Evolutionary conservation across 2,888 invertebrate species (phyloP).

Genomic region (Theretra japonica): DNA sequence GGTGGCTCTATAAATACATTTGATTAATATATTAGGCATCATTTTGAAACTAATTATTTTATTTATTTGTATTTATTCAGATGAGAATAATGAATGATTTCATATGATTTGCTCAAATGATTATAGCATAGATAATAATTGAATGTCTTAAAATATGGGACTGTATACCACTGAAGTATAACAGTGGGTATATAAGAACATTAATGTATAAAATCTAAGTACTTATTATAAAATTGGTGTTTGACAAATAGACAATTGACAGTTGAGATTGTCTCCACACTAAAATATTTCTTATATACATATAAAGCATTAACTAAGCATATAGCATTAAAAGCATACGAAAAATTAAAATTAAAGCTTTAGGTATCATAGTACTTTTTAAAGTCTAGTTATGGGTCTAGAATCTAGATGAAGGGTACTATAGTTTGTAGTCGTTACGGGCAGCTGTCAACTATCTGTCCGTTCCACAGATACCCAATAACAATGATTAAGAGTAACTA

Average conservation of each 20-base stretch:
- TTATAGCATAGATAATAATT: not conserved
- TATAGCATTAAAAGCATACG: not conserved
- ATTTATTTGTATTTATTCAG: too few relatives aligned
- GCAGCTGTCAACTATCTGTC: too few relatives aligned
- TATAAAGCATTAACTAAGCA: not conserved
- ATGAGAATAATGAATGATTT: too few relatives aligned
- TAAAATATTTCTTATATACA: not conserved
- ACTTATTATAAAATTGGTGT: conserved; percentile 9
- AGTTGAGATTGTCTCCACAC: not conserved
- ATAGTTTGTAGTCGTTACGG: too few relatives aligned
- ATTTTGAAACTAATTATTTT: too few relatives aligned
- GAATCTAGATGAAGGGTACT: not conserved
- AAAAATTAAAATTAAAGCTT: conserved; percentile 12
- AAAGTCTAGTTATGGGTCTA: not conserved
- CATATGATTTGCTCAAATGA: too few relatives aligned
- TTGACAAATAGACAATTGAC: not conserved
- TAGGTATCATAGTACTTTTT: not conserved
- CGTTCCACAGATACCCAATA: too few relatives aligned
- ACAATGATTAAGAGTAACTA: too few relatives aligned
- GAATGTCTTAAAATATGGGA: not conserved
- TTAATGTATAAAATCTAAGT: conserved; percentile 1
- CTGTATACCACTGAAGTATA: too few relatives aligned
- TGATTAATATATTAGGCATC: too few relatives aligned
- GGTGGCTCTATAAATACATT: too few relatives aligned
- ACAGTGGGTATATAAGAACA: not conserved